Evolutionary conservation across 2,888 invertebrate species (phyloP), one percentile per base, ranked within the genome.

Genomic region (Phymatocera aterrima): DNA sequence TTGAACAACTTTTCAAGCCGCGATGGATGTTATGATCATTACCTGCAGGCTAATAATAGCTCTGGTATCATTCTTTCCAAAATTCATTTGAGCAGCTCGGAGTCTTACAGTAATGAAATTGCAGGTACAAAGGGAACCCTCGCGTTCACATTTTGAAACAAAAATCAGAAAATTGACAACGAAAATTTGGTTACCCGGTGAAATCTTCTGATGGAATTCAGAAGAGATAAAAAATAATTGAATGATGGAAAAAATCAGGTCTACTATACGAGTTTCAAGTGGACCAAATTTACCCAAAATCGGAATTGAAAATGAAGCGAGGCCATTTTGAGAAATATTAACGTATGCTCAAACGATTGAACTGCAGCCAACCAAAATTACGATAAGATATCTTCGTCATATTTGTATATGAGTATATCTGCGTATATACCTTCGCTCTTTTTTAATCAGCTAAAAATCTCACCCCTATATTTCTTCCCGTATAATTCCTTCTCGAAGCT

Each of bases 281-380:
- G 18, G 37, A 64, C 37, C 18, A 12, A 61, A 61, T 34, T 64
- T 37, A 64, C 37, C n/a, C 31, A 31, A 4, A 37, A 57, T 57
- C 15, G 57, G 3, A 57, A 57, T 57, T 57, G 57, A 57, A 57
- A 57, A 51, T 12, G 15, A 61, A 18, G n/a, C 18, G 18, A 61
- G 61, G 61, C 31, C 18, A 61, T 61, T 15, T 61, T 18, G 61
- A 28, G 34, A 28, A 68, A 21, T 72, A 51, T 28, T 4, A 31
- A 51, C n/a, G 8, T 15, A 48, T 48, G n/a, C 24, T 78, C 80
- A 74, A 81, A 82, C 81, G 78, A 82, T 83, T 83, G 83, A 83
- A 83, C 83, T 83, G 83, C 83, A 83, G 80, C 81, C 82, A 80
- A 79, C 64, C 77, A 79, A 82, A 74, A 78, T 72, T 72, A 51